Evolutionary conservation across 2,113 vertebrate species (phyloP).

Genomic region (Alligator mississippiensis): DNA sequence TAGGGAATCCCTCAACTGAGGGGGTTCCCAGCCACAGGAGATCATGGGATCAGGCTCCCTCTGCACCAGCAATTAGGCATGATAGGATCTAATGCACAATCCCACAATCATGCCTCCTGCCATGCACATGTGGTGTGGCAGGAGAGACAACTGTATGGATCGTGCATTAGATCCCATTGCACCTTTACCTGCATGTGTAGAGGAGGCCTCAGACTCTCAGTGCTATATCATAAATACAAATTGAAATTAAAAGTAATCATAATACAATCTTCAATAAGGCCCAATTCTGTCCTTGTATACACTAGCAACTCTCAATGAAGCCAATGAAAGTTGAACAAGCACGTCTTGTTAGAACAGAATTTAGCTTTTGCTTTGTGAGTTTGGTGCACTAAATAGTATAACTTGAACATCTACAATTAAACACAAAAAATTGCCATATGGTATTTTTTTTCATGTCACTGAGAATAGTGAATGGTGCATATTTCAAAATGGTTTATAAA

Average conservation of each 20-base stretch:
- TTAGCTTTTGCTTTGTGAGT: rapidly evolving
- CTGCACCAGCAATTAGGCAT: too few species aligned
- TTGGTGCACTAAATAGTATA: not conserved
- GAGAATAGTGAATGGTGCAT: not conserved
- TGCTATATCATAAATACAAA: not conserved
- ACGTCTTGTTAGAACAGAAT: rapidly evolving
- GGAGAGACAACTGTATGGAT: too few species aligned
- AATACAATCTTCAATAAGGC: not conserved
- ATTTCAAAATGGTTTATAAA: constrained; percentile 24
- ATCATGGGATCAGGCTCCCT: too few species aligned
- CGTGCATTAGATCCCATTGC: too few species aligned
- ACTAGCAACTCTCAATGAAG: not conserved
- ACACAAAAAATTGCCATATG: not conserved
- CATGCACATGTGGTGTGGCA: too few species aligned
- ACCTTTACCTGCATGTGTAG: too few species aligned
- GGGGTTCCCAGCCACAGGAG: too few species aligned
- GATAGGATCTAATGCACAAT: too few species aligned
- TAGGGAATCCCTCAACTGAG: too few species aligned
- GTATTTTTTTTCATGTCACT: not conserved
- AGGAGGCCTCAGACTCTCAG: not conserved
- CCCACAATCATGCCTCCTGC: too few species aligned
- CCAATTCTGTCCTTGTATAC: not conserved
- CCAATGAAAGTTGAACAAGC: not conserved
- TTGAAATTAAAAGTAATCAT: not conserved
- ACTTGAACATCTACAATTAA: not conserved